A percentile compares a stretch with the other conserved stretches of the same genome.
Conservation (phyloP, 2,888 invertebrate genomes). For the Hypolimnas misippus region DNA sequence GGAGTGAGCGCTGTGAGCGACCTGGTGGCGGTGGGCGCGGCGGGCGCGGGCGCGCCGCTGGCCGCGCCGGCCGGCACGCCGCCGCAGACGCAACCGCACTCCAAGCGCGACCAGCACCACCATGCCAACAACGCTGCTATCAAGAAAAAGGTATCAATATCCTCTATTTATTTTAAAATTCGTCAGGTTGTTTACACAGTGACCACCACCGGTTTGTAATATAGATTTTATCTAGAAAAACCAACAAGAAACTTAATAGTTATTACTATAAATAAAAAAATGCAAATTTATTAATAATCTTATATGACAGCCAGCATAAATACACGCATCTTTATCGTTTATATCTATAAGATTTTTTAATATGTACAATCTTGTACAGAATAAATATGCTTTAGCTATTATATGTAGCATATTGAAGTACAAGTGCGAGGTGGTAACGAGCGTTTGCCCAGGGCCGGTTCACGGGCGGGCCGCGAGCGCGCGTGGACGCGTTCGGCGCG, state of each 20-base stretch:
- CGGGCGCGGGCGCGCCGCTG: constrained; percentile 48
- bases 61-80: constrained; percentile 64
- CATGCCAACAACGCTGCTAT: constrained; percentile 59
- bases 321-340: no score
- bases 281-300: no score
- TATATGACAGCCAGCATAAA: no score
- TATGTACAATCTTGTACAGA: no score
- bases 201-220: no score
- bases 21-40: constrained; percentile 39
- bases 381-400: no score
- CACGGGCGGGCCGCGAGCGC: constrained; percentile 54
- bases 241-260: no score
- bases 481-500: constrained; percentile 51
- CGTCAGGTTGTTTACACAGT: background rate
- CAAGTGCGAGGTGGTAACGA: background rate
- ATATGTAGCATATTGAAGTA: no score
- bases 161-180: constrained; percentile 27
- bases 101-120: constrained; percentile 71
- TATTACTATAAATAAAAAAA: no score
- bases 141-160: constrained; percentile 70
- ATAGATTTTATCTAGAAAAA: no score
- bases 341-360: no score
- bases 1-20: constrained; percentile 35
- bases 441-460: constrained; percentile 66
- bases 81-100: constrained; percentile 55